These are phyloP conservation scores for Dromius quadrimaculatus DNA, from an alignment of 2,888 invertebrate genomes.

Conservation along the genomic window DNA sequence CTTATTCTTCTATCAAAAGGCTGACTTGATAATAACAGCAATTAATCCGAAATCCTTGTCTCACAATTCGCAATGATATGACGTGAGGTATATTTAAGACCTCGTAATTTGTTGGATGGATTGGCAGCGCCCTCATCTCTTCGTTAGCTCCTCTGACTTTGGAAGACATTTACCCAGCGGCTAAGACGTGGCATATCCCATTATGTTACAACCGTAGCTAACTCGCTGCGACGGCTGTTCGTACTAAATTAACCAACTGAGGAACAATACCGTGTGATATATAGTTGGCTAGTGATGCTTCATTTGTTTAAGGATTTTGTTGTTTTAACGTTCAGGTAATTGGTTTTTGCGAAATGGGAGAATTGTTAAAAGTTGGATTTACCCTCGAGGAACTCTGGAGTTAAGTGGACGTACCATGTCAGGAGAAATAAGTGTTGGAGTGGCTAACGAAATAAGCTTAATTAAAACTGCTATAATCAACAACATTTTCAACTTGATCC, in stretches of 20 bases:
- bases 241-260: neutral
- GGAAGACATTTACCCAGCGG: neutral
- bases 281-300: constrained; percentile 13
- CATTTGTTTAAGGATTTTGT: constrained; percentile 39
- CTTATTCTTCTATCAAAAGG: neutral
- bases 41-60: constrained; percentile 1
- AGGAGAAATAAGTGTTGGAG: neutral
- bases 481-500: no score
- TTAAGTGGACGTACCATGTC: constrained; percentile 2
- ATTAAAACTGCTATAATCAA: constrained; percentile 2
- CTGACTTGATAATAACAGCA: constrained; percentile 8
- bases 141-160: constrained; percentile 1
- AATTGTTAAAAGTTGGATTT: no score
- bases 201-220: neutral
- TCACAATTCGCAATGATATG: neutral
- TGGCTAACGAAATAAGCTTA: constrained; percentile 14
- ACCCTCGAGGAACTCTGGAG: neutral
- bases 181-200: neutral
- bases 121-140: neutral
- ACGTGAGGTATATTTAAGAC: constrained; percentile 39
- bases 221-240: neutral
- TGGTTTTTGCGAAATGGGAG: constrained; percentile 26
- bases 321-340: constrained; percentile 37
- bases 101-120: constrained; percentile 30
- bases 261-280: constrained; percentile 23